phyloP scores from a whole-genome alignment of 1,140 invertebrate genomes.

The Choristoneura fumiferana region DNA sequence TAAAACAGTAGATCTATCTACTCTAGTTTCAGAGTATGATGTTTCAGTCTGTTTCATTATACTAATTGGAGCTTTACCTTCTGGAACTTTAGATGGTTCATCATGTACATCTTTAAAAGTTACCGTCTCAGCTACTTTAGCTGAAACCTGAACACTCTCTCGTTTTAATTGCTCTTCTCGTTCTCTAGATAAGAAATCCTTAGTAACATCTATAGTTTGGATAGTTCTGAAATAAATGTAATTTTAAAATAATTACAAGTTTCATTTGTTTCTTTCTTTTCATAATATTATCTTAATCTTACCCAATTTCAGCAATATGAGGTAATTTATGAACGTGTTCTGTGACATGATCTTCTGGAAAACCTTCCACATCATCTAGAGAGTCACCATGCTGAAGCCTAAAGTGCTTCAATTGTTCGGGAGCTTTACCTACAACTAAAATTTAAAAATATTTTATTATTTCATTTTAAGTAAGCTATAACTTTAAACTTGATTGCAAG shows the following conservation, averaged over 20 bases:
- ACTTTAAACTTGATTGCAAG: too few species aligned
- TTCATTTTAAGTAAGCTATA: too few species aligned
- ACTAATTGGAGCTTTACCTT: constrained; percentile 17
- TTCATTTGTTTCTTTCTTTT: constrained; percentile 21
- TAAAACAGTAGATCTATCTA: constrained; percentile 18
- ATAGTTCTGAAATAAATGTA: constrained; percentile 30
- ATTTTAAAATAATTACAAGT: constrained; percentile 14
- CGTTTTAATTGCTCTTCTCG: constrained; percentile 61
- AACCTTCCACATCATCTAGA: constrained; percentile 75
- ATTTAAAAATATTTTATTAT: too few species aligned
- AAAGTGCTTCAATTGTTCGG: constrained; percentile 46
- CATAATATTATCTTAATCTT: constrained; percentile 26
- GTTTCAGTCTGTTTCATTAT: constrained; percentile 37
- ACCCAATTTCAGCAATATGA: constrained; percentile 72
- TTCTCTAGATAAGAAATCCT: constrained; percentile 55
- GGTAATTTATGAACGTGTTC: constrained; percentile 71
- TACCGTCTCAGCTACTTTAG: constrained; percentile 7
- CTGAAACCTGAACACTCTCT: constrained; percentile 32
- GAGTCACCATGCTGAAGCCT: constrained; percentile 72
- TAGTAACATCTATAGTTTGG: constrained; percentile 46
- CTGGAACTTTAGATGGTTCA: neutral
- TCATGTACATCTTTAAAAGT: neutral
- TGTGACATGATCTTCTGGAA: constrained; percentile 71
- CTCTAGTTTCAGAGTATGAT: constrained; percentile 32
- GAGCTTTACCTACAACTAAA: constrained; percentile 44